A percentile compares a stretch with the other conserved stretches of the same genome.
These are phyloP conservation scores for Zelostemma sp. DNA, from an alignment of 1,140 invertebrate genomes.

Conservation along the genomic window DNA sequence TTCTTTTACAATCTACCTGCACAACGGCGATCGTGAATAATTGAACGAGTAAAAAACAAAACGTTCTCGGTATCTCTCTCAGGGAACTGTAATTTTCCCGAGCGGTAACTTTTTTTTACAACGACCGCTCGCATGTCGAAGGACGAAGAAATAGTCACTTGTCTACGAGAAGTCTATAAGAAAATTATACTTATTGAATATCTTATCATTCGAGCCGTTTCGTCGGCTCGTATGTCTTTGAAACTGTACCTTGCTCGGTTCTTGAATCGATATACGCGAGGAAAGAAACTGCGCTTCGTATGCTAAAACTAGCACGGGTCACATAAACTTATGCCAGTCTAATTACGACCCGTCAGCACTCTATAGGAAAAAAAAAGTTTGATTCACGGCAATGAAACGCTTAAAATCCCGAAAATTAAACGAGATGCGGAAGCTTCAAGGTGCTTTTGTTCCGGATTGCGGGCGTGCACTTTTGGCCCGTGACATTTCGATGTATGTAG, in stretches of 20 bases:
- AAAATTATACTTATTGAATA: conserved; percentile 64
- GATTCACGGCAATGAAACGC: too few relatives aligned
- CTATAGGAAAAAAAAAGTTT: too few relatives aligned
- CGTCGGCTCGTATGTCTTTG: conserved; percentile 24
- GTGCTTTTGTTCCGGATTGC: too few relatives aligned
- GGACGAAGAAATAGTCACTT: conserved; percentile 34
- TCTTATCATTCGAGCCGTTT: conserved; percentile 51
- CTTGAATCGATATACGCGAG: conserved; percentile 32
- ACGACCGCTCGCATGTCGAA: conserved; percentile 17
- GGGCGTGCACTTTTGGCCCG: background rate
- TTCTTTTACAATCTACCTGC: too few relatives aligned
- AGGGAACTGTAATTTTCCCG: background rate
- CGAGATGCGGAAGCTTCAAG: background rate
- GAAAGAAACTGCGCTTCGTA: conserved; percentile 24
- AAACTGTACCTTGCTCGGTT: conserved; percentile 25
- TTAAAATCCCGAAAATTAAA: background rate
- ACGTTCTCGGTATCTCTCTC: too few relatives aligned
- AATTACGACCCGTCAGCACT: background rate
- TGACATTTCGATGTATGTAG: background rate
- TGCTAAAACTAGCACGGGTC: background rate
- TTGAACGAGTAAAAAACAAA: too few relatives aligned
- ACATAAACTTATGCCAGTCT: too few relatives aligned
- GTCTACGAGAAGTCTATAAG: conserved; percentile 58
- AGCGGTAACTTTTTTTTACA: conserved; percentile 10
- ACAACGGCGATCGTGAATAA: too few relatives aligned